Evolutionary conservation across 2,797 vertebrate species (phyloP).

Genomic region (Harpagifer antarcticus): DNA sequence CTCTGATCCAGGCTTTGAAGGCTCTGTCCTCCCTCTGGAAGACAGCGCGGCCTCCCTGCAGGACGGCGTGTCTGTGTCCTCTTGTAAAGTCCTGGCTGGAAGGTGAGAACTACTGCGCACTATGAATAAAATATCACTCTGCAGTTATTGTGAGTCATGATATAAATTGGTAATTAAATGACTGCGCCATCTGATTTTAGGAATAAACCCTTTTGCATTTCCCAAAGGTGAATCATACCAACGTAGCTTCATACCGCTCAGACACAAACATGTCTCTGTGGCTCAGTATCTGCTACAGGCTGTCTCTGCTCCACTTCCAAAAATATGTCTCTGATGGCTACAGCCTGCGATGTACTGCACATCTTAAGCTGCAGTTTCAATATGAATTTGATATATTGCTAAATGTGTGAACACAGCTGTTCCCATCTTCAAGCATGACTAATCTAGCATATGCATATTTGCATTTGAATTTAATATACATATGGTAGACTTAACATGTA

Average conservation of each 20-base stretch:
- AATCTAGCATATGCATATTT: neutral
- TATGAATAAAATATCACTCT: neutral
- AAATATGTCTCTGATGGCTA: conserved; percentile 2
- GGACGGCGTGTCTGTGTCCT: conserved; percentile 85
- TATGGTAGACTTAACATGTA: neutral
- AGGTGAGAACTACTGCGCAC: conserved; percentile 82
- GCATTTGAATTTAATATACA: neutral
- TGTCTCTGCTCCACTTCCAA: conserved; percentile 13
- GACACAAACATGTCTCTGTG: conserved; percentile 9
- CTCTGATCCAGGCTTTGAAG: conserved; percentile 91
- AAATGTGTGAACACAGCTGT: neutral
- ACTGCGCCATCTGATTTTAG: conserved; percentile 6
- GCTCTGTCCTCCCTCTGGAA: conserved; percentile 84
- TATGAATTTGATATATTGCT: neutral
- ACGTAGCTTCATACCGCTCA: conserved; percentile 1
- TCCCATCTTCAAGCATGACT: conserved; percentile 8
- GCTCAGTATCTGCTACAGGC: neutral
- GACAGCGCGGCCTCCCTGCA: conserved; percentile 82
- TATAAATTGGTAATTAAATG: neutral
- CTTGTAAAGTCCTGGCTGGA: conserved; percentile 91
- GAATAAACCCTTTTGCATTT: conserved; percentile 4
- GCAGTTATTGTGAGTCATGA: neutral
- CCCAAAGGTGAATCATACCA: conserved; percentile 2
- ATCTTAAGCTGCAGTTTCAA: neutral
- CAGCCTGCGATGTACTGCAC: neutral